Conservation (phyloP, 2,888 invertebrate species). For the Ophion slaviceki region DNA sequence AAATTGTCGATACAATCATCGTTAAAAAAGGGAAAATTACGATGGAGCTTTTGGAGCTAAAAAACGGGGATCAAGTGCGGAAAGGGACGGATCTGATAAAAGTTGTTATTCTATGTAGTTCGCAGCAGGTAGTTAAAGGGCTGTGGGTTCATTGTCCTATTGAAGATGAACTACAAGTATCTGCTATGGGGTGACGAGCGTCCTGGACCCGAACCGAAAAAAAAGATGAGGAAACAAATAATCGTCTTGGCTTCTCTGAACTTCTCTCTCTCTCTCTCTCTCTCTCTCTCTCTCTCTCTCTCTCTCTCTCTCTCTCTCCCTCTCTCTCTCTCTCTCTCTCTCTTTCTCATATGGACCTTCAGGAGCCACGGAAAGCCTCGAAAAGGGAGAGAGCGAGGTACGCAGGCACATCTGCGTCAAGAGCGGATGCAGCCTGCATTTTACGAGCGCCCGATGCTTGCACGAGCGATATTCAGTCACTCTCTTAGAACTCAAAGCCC, state of each 20-base stretch:
- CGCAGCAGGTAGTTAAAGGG: no score
- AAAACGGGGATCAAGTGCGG: no score
- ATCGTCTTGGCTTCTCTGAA: conserved; percentile 32
- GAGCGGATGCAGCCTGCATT: conserved; percentile 82
- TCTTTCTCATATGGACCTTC: conserved; percentile 11
- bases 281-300: conserved; percentile 9
- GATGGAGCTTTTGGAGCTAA: no score
- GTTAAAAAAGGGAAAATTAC: no score
- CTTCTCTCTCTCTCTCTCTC: conserved; percentile 11
- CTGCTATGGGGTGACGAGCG: conserved; percentile 25
- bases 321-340: conserved; percentile 10
- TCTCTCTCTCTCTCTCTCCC: conserved; percentile 11
- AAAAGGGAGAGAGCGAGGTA: conserved; percentile 56
- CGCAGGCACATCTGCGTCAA: conserved; percentile 78
- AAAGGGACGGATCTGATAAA: no score
- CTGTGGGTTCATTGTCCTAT: conserved; percentile 64
- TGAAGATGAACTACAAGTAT: conserved; percentile 19
- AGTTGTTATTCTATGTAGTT: no score
- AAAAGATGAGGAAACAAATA: conserved; percentile 16
- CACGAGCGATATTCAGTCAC: conserved; percentile 66
- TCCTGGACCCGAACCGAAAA: conserved; percentile 34
- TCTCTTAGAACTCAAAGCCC: conserved; percentile 38
- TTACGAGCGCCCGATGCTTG: conserved; percentile 80
- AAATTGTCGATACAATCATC: no score
- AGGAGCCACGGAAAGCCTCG: conserved; percentile 19